phyloP scores from a whole-genome alignment of 2,797 vertebrate species.

The Gephyroberyx darwinii region DNA sequence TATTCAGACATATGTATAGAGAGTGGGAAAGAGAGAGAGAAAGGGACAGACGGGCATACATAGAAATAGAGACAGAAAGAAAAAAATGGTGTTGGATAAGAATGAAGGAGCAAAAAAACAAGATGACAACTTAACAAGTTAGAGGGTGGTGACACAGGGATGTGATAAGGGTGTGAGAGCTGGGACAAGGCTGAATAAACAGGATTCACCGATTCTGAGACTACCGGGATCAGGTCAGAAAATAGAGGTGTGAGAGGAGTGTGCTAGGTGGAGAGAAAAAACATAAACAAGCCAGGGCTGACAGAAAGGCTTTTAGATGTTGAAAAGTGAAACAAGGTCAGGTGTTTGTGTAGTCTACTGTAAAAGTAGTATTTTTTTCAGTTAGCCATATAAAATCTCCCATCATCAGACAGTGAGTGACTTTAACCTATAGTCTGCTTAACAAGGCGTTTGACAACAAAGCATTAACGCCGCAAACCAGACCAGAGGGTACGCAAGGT shows the following conservation, averaged over 20 bases:
- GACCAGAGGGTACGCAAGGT: slow-evolving; percentile 58
- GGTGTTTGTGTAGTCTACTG: slow-evolving; percentile 24
- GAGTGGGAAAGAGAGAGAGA: slow-evolving; percentile 12
- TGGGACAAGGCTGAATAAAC: slow-evolving; percentile 39
- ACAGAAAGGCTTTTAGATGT: slow-evolving; percentile 1
- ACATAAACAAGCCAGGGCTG: slow-evolving; percentile 4
- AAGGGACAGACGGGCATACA: slow-evolving; percentile 16
- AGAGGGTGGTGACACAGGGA: slow-evolving; percentile 32
- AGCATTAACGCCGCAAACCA: slow-evolving; percentile 54
- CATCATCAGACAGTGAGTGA: slow-evolving; percentile 50
- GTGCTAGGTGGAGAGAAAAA: background rate
- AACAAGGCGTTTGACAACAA: slow-evolving; percentile 67
- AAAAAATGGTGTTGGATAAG: background rate
- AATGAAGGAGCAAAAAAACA: slow-evolving; percentile 21
- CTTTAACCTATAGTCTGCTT: slow-evolving; percentile 53
- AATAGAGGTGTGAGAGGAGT: background rate
- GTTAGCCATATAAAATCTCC: slow-evolving; percentile 36
- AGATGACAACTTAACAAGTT: slow-evolving; percentile 39
- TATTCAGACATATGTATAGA: slow-evolving; percentile 6
- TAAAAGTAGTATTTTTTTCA: slow-evolving; percentile 40
- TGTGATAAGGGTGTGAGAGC: slow-evolving; percentile 28
- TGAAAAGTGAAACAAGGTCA: slow-evolving; percentile 27
- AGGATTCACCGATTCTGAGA: slow-evolving; percentile 26
- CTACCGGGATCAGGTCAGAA: slow-evolving; percentile 13
- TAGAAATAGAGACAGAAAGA: slow-evolving; percentile 3